Evolutionary conservation across 2,113 vertebrate genomes (phyloP).

Genomic region (Ornithorhynchus anatinus): DNA sequence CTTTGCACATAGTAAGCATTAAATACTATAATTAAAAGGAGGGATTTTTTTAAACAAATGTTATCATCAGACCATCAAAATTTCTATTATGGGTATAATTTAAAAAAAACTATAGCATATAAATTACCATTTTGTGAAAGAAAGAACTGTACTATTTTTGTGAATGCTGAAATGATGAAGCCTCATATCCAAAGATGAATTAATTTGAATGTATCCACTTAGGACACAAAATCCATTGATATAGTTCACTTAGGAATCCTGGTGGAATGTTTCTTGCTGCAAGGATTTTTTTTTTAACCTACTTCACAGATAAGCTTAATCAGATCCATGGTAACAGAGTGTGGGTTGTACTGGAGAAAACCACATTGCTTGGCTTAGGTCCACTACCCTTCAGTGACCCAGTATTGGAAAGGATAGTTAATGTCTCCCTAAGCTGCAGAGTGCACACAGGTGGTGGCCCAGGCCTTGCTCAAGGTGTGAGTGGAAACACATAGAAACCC

Average conservation of each 20-base stretch:
- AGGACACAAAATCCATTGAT: no score
- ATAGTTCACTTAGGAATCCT: background rate
- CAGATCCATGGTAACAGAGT: background rate
- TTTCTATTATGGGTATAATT: no score
- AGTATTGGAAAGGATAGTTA: background rate
- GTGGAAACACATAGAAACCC: background rate
- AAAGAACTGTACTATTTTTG: no score
- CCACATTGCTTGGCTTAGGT: background rate
- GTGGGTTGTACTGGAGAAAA: background rate
- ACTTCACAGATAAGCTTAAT: background rate
- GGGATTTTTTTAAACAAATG: no score
- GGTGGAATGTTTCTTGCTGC: background rate
- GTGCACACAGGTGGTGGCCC: background rate
- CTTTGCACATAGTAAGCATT: no score
- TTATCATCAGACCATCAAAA: no score
- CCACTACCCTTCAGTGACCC: background rate
- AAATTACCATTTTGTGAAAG: no score
- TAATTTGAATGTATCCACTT: no score
- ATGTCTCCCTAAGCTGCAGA: background rate
- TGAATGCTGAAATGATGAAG: no score
- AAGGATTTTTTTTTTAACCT: background rate
- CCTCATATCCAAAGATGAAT: background rate
- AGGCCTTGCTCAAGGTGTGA: background rate
- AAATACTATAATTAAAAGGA: no score
- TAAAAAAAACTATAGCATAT: no score